These are phyloP conservation scores for Brachynemurus nebulosus DNA, from an alignment of 2,888 invertebrate genomes.

Conservation along the genomic window DNA sequence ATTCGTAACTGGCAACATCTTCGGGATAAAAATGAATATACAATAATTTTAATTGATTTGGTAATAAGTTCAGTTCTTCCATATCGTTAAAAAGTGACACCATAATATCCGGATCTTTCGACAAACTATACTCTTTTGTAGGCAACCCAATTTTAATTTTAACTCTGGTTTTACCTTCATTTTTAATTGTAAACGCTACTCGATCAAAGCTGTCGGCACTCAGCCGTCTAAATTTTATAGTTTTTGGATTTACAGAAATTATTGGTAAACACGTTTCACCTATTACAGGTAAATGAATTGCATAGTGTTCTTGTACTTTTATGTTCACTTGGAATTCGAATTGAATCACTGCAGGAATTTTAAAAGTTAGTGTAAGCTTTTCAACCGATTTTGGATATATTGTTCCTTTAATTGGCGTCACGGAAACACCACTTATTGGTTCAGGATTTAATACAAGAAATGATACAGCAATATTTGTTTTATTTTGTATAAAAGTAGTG, in stretches of 20 bases:
- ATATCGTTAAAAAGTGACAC: background rate
- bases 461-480: background rate
- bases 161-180: conserved; percentile 22
- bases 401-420: background rate
- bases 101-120: conserved; percentile 18
- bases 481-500: background rate
- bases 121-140: conserved; percentile 27
- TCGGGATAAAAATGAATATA: conserved; percentile 30
- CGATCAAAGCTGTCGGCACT: conserved; percentile 25
- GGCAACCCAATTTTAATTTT: conserved; percentile 24
- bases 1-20: conserved; percentile 37
- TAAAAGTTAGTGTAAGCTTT: background rate
- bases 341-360: conserved; percentile 7
- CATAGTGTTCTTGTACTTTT: conserved; percentile 29
- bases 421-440: background rate
- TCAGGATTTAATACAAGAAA: background rate
- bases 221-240: conserved; percentile 36
- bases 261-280: conserved; percentile 39
- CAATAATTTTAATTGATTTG: conserved; percentile 23
- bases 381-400: background rate
- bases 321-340: conserved; percentile 15
- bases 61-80: conserved; percentile 16
- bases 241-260: conserved; percentile 35
- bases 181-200: conserved; percentile 24
- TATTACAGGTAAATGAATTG: conserved; percentile 27